Evolutionary conservation across 2,113 vertebrate genomes (phyloP).

Genomic region (Scomber scombrus): DNA sequence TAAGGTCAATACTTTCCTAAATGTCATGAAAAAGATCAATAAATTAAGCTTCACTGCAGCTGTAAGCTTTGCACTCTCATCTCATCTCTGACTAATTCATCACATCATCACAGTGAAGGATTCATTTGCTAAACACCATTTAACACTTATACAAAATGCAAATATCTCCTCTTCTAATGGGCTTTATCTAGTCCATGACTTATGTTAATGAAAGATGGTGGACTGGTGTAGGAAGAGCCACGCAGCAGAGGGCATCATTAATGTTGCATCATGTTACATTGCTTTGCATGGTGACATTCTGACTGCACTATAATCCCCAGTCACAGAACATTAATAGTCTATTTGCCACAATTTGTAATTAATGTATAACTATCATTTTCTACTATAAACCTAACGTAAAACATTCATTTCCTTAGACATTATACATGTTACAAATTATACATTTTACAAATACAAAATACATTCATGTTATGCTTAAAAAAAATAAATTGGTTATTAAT

Average conservation of each 20-base stretch:
- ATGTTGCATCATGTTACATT: constrained; percentile 20
- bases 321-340: too few relatives aligned
- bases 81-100: background rate
- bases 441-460: too few relatives aligned
- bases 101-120: background rate
- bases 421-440: too few relatives aligned
- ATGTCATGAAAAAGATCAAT: too few relatives aligned
- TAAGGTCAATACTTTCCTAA: background rate
- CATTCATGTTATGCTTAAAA: too few relatives aligned
- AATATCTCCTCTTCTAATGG: background rate
- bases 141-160: constrained; percentile 12
- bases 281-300: constrained; percentile 17
- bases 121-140: constrained; percentile 10
- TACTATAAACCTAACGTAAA: too few relatives aligned
- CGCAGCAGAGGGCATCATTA: background rate
- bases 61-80: too few relatives aligned
- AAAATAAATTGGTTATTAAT: too few relatives aligned
- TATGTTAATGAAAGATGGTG: background rate
- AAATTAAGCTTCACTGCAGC: too few relatives aligned
- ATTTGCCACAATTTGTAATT: too few relatives aligned
- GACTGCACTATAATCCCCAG: background rate
- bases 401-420: too few relatives aligned
- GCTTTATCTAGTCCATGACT: background rate
- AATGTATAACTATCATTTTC: too few relatives aligned
- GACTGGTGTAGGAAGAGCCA: background rate